These are phyloP conservation scores for Micromussa lordhowensis DNA, from an alignment of 92 coral and sea anemone species.

Conservation along the genomic window DNA sequence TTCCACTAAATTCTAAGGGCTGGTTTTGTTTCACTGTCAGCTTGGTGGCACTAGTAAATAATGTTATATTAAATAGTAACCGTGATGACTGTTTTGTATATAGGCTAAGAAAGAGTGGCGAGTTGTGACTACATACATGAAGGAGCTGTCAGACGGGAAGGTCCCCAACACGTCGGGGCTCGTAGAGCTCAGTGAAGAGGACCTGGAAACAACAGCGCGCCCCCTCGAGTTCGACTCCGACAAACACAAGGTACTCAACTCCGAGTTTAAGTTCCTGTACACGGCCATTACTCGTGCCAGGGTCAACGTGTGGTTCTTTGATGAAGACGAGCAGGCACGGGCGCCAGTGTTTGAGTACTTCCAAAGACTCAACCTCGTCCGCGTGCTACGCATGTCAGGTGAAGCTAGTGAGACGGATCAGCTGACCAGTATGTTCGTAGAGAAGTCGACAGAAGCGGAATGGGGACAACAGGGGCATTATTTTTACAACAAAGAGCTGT, in stretches of 20 bases:
- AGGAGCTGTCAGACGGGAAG: conserved; percentile 55
- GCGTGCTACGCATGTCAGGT: conserved; percentile 70
- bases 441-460: conserved; percentile 78
- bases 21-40: not conserved
- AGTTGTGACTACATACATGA: conserved; percentile 82
- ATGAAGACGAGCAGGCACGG: conserved; percentile 89
- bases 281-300: conserved; percentile 96
- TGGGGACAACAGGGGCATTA: conserved; percentile 85
- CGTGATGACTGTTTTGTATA: not conserved
- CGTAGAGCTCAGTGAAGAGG: conserved; percentile 72
- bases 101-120: conserved; percentile 98
- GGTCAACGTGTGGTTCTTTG: conserved; percentile 97
- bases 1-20: too few relatives aligned
- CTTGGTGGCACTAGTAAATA: not conserved
- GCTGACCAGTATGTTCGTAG: conserved; percentile 90
- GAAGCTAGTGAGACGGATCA: conserved; percentile 45
- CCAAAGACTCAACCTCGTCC: conserved; percentile 78
- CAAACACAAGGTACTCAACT: conserved; percentile 87
- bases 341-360: conserved; percentile 94
- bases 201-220: conserved; percentile 65
- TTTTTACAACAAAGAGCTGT: conserved; percentile 81
- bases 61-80: not conserved
- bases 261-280: conserved; percentile 91
- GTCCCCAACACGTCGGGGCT: conserved; percentile 64
- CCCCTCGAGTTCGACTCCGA: conserved; percentile 85